These are phyloP conservation scores for Tetramorium alpestre DNA, from an alignment of 1,140 invertebrate genomes.

Conservation along the genomic window DNA sequence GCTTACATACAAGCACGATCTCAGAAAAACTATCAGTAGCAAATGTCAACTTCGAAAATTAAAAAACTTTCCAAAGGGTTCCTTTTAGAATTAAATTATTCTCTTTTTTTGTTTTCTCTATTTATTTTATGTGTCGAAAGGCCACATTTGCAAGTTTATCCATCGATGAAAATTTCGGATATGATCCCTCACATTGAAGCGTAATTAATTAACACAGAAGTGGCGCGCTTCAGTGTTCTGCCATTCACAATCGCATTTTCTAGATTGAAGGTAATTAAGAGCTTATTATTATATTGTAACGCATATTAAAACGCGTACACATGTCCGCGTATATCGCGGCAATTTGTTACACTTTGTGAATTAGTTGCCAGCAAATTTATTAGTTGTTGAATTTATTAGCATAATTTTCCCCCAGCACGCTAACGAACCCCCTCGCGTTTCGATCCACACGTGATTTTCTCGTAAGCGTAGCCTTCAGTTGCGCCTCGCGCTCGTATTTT, in stretches of 20 bases:
- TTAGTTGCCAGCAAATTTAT: conserved; percentile 54
- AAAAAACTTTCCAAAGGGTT: conserved; percentile 70
- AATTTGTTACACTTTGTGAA: conserved; percentile 55
- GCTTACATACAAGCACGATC: not conserved
- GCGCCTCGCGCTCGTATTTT: not conserved
- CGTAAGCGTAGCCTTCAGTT: not conserved
- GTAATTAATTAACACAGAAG: conserved; percentile 30
- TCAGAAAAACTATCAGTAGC: conserved; percentile 58
- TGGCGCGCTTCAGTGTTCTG: not conserved
- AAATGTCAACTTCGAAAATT: conserved; percentile 70
- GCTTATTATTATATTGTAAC: conserved; percentile 54
- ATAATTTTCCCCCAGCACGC: conserved; percentile 37
- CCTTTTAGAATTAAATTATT: conserved; percentile 51
- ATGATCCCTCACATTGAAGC: conserved; percentile 27
- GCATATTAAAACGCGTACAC: conserved; percentile 40
- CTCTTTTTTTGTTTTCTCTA: not conserved
- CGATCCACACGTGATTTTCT: conserved; percentile 55
- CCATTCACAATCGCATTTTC: conserved; percentile 31
- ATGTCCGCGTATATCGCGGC: not conserved
- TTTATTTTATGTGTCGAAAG: conserved; percentile 15
- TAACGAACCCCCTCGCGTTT: conserved; percentile 37
- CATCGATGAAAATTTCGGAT: conserved; percentile 23
- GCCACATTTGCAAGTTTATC: conserved; percentile 37
- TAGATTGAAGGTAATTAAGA: conserved; percentile 51
- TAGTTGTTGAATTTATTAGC: conserved; percentile 55